Conservation (phyloP, 2,888 invertebrate genomes). For the Trachelus stipa region DNA sequence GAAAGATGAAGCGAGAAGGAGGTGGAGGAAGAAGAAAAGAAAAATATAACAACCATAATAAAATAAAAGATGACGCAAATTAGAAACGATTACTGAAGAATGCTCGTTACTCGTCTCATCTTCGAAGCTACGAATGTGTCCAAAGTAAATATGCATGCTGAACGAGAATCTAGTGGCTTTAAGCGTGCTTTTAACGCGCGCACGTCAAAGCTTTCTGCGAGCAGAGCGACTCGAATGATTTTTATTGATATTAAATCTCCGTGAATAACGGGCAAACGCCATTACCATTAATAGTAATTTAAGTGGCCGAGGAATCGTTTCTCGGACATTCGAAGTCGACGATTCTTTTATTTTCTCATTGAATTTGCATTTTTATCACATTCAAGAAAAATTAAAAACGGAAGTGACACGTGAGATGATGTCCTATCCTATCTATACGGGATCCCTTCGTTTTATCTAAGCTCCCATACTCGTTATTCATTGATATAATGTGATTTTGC, state of each 20-base stretch:
- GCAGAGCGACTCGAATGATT: background rate
- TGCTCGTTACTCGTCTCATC: background rate
- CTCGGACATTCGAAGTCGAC: background rate
- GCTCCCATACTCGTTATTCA: conserved; percentile 1
- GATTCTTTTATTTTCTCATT: background rate
- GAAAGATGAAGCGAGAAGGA: conserved; percentile 76
- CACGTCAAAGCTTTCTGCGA: conserved; percentile 3
- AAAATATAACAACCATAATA: conserved; percentile 61
- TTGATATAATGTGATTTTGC: background rate
- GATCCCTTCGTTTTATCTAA: conserved; percentile 1
- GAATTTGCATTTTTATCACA: no score
- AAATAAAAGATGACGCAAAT: conserved; percentile 68
- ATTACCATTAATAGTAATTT: no score
- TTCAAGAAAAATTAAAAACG: no score
- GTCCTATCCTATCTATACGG: background rate
- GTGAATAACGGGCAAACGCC: background rate
- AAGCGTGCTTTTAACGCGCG: conserved; percentile 8
- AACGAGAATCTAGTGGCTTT: conserved; percentile 10
- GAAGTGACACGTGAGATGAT: background rate
- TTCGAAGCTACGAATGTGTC: background rate
- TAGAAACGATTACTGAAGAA: background rate
- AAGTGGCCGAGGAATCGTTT: background rate
- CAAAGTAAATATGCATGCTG: conserved; percentile 4
- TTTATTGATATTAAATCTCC: background rate
- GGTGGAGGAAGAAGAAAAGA: conserved; percentile 67